Percentiles rank a stretch among this genome's conserved stretches.
These are phyloP conservation scores for Mythimna ferrago DNA, from an alignment of 2,888 invertebrate species.

Conservation along the genomic window DNA sequence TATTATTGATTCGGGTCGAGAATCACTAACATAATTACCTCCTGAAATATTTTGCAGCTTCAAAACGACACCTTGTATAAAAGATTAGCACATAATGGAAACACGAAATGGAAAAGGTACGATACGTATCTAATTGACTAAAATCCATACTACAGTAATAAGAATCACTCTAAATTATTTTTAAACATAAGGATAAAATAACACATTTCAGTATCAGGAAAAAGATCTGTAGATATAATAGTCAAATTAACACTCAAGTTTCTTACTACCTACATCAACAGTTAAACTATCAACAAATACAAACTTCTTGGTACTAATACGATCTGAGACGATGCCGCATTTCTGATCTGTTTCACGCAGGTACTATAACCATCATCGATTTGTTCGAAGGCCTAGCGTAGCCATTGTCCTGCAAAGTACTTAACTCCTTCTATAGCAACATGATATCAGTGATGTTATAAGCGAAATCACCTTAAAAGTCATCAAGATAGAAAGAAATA, in stretches of 20 bases:
- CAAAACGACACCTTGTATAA: no score
- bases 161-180: not conserved
- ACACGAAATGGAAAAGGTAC: no score
- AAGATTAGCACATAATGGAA: no score
- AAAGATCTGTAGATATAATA: no score
- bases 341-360: slow-evolving; percentile 6
- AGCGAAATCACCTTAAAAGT: slow-evolving; percentile 22
- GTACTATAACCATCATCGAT: slow-evolving; percentile 1
- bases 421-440: slow-evolving; percentile 35
- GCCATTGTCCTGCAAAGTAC: slow-evolving; percentile 31
- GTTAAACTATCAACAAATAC: slow-evolving; percentile 5
- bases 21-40: no score
- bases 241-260: not conserved
- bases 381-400: slow-evolving; percentile 1
- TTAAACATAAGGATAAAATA: no score
- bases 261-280: not conserved
- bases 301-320: not conserved
- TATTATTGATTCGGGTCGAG: no score
- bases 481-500: not conserved
- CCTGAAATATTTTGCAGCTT: no score
- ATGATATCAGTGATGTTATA: slow-evolving; percentile 18
- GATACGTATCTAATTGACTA: no score
- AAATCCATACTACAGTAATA: not conserved
- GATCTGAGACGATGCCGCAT: slow-evolving; percentile 1
- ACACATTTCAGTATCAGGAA: not conserved